Evolutionary conservation across 2,797 vertebrate genomes (phyloP).

Genomic region (Hypotaenidia philippensis): DNA sequence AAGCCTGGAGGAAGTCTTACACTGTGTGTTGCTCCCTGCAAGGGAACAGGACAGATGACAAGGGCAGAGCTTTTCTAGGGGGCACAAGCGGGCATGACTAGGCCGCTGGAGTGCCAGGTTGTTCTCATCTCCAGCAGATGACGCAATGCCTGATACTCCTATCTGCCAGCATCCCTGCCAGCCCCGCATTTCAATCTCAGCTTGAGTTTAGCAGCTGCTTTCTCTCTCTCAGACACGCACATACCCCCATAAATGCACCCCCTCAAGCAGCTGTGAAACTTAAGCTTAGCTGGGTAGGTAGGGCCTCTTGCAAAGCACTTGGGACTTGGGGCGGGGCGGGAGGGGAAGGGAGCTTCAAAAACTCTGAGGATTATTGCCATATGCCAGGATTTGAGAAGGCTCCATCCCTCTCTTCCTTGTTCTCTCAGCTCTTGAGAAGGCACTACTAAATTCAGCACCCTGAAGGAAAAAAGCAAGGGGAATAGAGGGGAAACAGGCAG

Average conservation of each 20-base stretch:
- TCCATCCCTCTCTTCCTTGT: neutral
- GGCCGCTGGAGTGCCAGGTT: neutral
- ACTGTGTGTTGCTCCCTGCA: rapidly evolving
- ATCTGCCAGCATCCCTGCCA: neutral
- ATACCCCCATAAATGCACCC: neutral
- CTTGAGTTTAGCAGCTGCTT: neutral
- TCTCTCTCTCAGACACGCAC: neutral
- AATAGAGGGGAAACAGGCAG: neutral
- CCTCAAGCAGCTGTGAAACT: neutral
- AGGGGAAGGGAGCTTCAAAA: neutral
- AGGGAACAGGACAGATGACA: neutral
- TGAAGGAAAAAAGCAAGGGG: neutral
- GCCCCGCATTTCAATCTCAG: neutral
- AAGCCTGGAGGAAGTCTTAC: neutral
- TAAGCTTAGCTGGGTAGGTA: neutral
- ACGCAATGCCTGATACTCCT: rapidly evolving
- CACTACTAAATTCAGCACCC: rapidly evolving
- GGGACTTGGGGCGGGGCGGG: neutral
- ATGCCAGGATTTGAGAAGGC: neutral
- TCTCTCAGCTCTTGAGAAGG: constrained; percentile 4
- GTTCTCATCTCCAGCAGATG: neutral
- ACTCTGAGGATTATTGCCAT: neutral
- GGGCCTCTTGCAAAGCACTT: neutral
- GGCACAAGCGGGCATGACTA: neutral
- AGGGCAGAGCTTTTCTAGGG: neutral